Percentiles rank a stretch among this genome's conserved stretches.
Conservation (phyloP, 2,888 invertebrate genomes). For the Dysmachus trigonus region DNA sequence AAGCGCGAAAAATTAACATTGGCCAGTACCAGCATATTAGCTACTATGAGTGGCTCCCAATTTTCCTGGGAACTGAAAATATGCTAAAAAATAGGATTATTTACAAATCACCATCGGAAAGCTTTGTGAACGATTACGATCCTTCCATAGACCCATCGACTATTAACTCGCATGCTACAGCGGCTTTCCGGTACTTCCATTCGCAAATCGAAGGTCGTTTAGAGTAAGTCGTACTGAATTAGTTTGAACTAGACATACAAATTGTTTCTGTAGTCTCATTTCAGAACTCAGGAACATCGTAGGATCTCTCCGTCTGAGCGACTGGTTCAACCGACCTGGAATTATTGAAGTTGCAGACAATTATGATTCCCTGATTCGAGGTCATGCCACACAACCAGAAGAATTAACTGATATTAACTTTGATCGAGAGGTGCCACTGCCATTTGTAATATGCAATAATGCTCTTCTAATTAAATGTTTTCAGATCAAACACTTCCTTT, state of each 20-base stretch:
- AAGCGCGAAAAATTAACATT: conserved; percentile 66
- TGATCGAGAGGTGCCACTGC: conserved; percentile 66
- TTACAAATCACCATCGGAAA: conserved; percentile 56
- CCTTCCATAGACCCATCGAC: conserved; percentile 68
- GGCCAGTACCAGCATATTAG: conserved; percentile 67
- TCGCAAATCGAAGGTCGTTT: conserved; percentile 68
- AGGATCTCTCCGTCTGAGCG: conserved; percentile 65
- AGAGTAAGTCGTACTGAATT: conserved; percentile 62
- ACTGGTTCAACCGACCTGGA: conserved; percentile 68
- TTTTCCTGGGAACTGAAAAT: conserved; percentile 64
- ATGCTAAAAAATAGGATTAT: conserved; percentile 64
- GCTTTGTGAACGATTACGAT: conserved; percentile 67
- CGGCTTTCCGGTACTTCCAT: conserved; percentile 73
- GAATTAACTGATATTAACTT: conserved; percentile 80
- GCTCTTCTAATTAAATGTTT: not conserved
- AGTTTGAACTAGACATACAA: not conserved
- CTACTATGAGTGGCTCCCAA: conserved; percentile 68
- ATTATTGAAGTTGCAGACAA: conserved; percentile 67
- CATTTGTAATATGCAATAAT: not conserved
- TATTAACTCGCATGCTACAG: conserved; percentile 71
- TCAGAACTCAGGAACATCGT: conserved; percentile 63
- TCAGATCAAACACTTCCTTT: conserved; percentile 73
- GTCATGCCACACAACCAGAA: conserved; percentile 80
- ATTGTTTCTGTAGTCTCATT: conserved; percentile 60
- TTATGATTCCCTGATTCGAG: conserved; percentile 79